Evolutionary conservation across 1,140 invertebrate genomes (phyloP).

Genomic region (Ptiloglossa arizonensis): DNA sequence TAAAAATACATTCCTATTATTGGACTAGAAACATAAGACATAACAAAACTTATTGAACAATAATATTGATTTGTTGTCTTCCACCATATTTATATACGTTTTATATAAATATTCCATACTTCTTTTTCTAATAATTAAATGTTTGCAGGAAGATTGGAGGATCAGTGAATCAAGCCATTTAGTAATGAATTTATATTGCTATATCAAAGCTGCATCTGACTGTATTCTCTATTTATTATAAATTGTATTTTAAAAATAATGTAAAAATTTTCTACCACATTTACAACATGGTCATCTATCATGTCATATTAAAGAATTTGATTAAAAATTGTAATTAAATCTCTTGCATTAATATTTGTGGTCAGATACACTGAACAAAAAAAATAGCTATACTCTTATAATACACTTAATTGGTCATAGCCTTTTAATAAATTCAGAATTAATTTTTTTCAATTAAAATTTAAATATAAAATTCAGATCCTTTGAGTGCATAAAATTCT

Average conservation of each 20-base stretch:
- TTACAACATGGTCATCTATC: constrained; percentile 13
- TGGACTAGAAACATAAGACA: constrained; percentile 52
- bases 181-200: constrained; percentile 24
- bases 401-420: constrained; percentile 8
- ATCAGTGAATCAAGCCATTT: constrained; percentile 18
- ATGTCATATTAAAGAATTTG: constrained; percentile 20
- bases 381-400: constrained; percentile 21
- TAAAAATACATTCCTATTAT: constrained; percentile 45
- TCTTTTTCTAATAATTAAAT: constrained; percentile 28
- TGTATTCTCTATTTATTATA: constrained; percentile 15
- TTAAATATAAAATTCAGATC: constrained; percentile 28
- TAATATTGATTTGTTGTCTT: constrained; percentile 29
- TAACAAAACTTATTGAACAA: constrained; percentile 37
- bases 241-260: constrained; percentile 43
- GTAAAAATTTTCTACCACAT: constrained; percentile 38
- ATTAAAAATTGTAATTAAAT: constrained; percentile 40
- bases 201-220: constrained; percentile 1
- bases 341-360: constrained; percentile 10
- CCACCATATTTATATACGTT: constrained; percentile 28
- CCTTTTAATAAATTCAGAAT: constrained; percentile 16
- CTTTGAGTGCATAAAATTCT: constrained; percentile 5
- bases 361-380: constrained; percentile 22
- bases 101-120: constrained; percentile 34
- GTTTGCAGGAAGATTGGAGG: constrained; percentile 20
- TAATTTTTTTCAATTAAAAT: constrained; percentile 23